These are phyloP conservation scores for Dilophus febrilis DNA, from an alignment of 2,888 invertebrate species.

Conservation along the genomic window DNA sequence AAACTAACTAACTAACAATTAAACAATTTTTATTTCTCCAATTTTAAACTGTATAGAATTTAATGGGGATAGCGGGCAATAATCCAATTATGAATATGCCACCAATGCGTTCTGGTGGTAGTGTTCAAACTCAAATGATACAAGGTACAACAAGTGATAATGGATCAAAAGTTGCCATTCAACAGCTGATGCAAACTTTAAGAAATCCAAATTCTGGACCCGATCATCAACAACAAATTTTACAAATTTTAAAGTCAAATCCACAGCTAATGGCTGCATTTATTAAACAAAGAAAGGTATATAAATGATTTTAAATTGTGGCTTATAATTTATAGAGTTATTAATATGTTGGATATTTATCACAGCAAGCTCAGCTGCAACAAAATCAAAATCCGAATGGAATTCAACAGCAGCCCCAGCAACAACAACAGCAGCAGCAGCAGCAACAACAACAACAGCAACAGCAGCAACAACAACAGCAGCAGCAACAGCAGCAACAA, in stretches of 20 bases:
- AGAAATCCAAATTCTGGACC: slow-evolving; percentile 62
- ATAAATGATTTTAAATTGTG: too few species aligned
- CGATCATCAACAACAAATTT: slow-evolving; percentile 79
- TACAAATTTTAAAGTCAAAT: slow-evolving; percentile 81
- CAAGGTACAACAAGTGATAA: slow-evolving; percentile 16
- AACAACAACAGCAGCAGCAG: slow-evolving; percentile 7
- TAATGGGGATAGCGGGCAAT: slow-evolving; percentile 25
- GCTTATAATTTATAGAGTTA: not conserved
- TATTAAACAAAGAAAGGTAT: slow-evolving; percentile 66
- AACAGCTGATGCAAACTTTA: slow-evolving; percentile 77
- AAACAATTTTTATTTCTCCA: slow-evolving; percentile 6
- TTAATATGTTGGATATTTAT: not conserved
- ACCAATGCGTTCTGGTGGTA: slow-evolving; percentile 11
- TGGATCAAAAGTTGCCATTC: slow-evolving; percentile 35
- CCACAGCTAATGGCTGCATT: slow-evolving; percentile 92
- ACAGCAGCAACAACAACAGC: slow-evolving; percentile 13
- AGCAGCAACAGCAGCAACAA: not conserved
- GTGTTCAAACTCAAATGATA: slow-evolving; percentile 18
- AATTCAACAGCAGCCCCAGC: slow-evolving; percentile 23
- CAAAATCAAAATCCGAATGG: slow-evolving; percentile 25
- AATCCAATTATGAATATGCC: slow-evolving; percentile 18
- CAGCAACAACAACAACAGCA: slow-evolving; percentile 17
- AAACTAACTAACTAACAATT: not conserved
- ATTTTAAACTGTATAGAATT: slow-evolving; percentile 16
- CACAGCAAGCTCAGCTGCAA: not conserved